These are phyloP conservation scores for Scomber japonicus DNA, from an alignment of 2,113 vertebrate species.

Conservation along the genomic window DNA sequence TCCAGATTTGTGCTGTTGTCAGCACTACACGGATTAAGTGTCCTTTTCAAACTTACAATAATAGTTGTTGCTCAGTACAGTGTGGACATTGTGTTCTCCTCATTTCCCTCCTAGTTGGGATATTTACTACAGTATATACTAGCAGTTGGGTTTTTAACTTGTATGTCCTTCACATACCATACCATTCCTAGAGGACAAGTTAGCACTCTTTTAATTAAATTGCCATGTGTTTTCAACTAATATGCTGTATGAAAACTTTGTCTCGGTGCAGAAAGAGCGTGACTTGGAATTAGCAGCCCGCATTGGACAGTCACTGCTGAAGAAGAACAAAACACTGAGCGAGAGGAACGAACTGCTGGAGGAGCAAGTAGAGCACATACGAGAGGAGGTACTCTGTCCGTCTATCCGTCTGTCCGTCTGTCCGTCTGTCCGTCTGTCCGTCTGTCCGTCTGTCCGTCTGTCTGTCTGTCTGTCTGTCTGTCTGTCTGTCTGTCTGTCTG, in stretches of 20 bases:
- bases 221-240: neutral
- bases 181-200: neutral
- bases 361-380: slow-evolving; percentile 95
- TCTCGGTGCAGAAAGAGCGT: slow-evolving; percentile 93
- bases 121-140: neutral
- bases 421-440: too few relatives aligned
- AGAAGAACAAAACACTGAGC: slow-evolving; percentile 97
- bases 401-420: too few relatives aligned
- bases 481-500: too few relatives aligned
- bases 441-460: too few relatives aligned
- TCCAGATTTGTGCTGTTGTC: too few relatives aligned
- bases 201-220: neutral
- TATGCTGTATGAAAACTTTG: neutral
- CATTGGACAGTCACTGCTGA: slow-evolving; percentile 96
- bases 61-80: too few relatives aligned
- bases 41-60: too few relatives aligned
- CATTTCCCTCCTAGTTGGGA: neutral
- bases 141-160: too few relatives aligned
- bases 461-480: too few relatives aligned
- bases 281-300: slow-evolving; percentile 97
- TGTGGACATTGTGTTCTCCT: neutral
- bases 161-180: too few relatives aligned
- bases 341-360: slow-evolving; percentile 96
- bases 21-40: neutral
- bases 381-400: slow-evolving; percentile 88